Evolutionary conservation across 2,797 vertebrate genomes (phyloP).

Genomic region (Labroides dimidiatus): DNA sequence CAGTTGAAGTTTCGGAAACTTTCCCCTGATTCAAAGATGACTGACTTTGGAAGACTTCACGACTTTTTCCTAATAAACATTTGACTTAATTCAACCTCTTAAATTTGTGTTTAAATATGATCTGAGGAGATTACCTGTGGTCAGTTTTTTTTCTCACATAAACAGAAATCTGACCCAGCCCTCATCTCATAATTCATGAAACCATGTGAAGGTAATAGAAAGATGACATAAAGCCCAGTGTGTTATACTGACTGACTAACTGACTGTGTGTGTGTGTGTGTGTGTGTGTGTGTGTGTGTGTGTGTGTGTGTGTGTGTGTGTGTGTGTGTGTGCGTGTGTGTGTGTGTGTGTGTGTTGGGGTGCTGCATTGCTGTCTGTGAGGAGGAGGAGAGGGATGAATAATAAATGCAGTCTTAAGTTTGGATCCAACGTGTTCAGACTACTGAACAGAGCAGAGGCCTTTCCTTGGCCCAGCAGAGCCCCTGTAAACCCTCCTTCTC

Average conservation of each 20-base stretch:
- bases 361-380: slow-evolving; percentile 55
- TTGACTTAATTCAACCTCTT: too few relatives aligned
- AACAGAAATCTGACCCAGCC: slow-evolving; percentile 41
- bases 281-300: slow-evolving; percentile 30
- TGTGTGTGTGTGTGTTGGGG: slow-evolving; percentile 30
- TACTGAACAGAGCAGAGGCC: slow-evolving; percentile 78
- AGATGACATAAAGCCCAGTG: slow-evolving; percentile 44
- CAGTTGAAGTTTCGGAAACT: too few relatives aligned
- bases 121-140: slow-evolving; percentile 3
- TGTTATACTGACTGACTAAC: slow-evolving; percentile 7
- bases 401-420: slow-evolving; percentile 87
- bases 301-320: too few relatives aligned
- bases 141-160: slow-evolving; percentile 4
- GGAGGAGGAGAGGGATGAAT: slow-evolving; percentile 80
- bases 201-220: slow-evolving; percentile 30
- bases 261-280: slow-evolving; percentile 24
- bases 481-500: not conserved
- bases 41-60: not conserved
- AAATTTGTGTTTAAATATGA: slow-evolving; percentile 1
- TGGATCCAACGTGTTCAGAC: slow-evolving; percentile 85
- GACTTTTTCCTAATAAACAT: not conserved
- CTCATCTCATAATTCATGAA: slow-evolving; percentile 18
- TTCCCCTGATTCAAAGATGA: too few relatives aligned
- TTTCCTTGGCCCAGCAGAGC: slow-evolving; percentile 51
- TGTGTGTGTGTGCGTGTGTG: slow-evolving; percentile 21